These are phyloP conservation scores for Lordiphosa mommai DNA, from an alignment of 1,140 invertebrate genomes.

Conservation along the genomic window DNA sequence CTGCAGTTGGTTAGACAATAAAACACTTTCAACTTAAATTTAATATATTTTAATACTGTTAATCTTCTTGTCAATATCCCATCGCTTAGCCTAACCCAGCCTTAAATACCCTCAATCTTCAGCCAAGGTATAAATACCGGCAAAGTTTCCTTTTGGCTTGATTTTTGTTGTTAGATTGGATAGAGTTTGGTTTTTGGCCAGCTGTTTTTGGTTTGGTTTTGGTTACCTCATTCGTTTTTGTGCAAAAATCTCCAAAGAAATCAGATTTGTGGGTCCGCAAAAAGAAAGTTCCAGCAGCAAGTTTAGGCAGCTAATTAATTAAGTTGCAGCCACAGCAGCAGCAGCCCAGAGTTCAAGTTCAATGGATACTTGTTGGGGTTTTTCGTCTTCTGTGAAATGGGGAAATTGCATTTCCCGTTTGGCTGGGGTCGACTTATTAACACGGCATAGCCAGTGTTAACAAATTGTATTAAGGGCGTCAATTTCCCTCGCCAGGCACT, in stretches of 20 bases:
- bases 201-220: constrained; percentile 14
- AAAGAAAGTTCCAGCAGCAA: constrained; percentile 44
- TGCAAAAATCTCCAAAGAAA: constrained; percentile 54
- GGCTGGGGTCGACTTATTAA: constrained; percentile 51
- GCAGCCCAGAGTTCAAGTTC: constrained; percentile 21
- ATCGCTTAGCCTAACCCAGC: neutral
- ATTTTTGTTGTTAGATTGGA: constrained; percentile 8
- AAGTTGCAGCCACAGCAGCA: constrained; percentile 44
- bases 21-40: too few species aligned
- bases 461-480: constrained; percentile 61
- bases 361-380: constrained; percentile 1
- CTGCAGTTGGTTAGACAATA: too few species aligned
- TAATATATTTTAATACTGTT: too few species aligned
- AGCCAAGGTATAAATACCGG: constrained; percentile 26
- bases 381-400: neutral
- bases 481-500: neutral
- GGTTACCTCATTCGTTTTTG: constrained; percentile 10
- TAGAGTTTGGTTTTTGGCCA: constrained; percentile 6
- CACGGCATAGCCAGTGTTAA: constrained; percentile 69
- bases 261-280: constrained; percentile 60
- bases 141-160: constrained; percentile 22
- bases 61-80: too few species aligned
- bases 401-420: constrained; percentile 50
- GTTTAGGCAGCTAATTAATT: constrained; percentile 76
- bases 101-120: neutral